Base-by-base conservation (phyloP, 2,113 vertebrate genomes). In the Thinocorus orbignyianus region DNA sequence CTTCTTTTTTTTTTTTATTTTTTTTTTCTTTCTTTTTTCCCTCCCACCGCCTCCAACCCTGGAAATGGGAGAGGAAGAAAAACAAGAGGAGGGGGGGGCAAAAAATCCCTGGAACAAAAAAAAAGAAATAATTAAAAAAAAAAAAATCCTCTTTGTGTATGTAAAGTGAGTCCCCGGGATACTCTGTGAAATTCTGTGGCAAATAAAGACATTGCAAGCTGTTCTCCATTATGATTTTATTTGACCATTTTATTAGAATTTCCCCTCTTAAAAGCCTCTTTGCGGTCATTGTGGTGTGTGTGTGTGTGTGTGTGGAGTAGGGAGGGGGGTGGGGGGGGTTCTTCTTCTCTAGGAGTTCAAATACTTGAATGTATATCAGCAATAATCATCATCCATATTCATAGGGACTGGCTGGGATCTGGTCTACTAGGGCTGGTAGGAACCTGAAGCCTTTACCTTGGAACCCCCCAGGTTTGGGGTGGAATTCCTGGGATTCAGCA, bases 161-260 rank as follows among this genome's bases (percentile, higher is more conserved):
- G 96, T 97, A 96, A 95, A 96, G 92, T 91, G 91, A 93, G 88
- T 96, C 92, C 95, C 91, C 72, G 73, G 92, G 88, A 93, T 92
- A 64, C 77, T 96, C 92, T 97, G 94, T 97, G 96, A 96, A 96
- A 95, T 93, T 97, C 96, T 97, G 96, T 97, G 96, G 95, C 93
- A 95, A 97, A 97, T 97, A 97, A 97, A 97, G 96, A 97, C 91
- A n/a, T 96, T 93, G 94, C 96, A 95, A 96, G 95, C 96, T 96
- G 96, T 96, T 97, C 96, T 95, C 92, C 91, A 97, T 97, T 94
- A 96, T 91, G 90, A 93, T 96, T 97, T 97, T 97, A 97, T 97
- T 97, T 97, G 95, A 97, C 93, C 94, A 90, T 97, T 96, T 97
- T 96, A 94, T 97, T 96, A 95, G 96, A 87, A 90, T 93, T 89